phyloP scores from a whole-genome alignment of 2,797 vertebrate species.

The Cygnus olor region DNA sequence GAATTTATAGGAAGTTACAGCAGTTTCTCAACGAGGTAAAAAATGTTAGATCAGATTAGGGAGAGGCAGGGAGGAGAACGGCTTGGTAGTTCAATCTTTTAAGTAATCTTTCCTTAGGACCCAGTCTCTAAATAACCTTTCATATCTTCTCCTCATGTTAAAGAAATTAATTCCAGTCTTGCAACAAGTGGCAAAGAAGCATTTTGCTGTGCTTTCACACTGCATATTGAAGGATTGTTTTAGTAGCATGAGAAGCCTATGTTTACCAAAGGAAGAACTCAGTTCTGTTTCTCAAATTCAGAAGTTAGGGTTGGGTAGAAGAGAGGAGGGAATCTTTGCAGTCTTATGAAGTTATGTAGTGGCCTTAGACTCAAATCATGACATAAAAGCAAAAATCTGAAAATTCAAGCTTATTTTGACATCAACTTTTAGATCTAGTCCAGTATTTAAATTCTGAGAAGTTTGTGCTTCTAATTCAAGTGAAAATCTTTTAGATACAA shows the following conservation, averaged over 20 bases:
- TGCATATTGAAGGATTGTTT: not conserved
- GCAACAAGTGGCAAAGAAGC: not conserved
- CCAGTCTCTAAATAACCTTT: not conserved
- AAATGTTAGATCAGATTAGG: not conserved
- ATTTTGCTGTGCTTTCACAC: not conserved
- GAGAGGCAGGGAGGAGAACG: not conserved
- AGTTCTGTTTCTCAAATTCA: not conserved
- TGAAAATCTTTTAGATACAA: not conserved
- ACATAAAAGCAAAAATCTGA: not conserved
- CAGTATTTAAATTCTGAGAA: not conserved
- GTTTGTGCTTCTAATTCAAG: not conserved
- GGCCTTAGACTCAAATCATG: not conserved
- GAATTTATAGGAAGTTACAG: not conserved
- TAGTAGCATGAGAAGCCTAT: not conserved
- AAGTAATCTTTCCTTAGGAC: not conserved
- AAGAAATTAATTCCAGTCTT: not conserved
- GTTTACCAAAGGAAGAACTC: not conserved
- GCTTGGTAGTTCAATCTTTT: constrained; percentile 11
- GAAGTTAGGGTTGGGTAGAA: not conserved
- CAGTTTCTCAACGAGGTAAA: not conserved
- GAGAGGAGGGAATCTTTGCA: not conserved
- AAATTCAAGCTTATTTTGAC: not conserved
- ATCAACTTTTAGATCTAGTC: not conserved
- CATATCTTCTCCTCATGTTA: not conserved
- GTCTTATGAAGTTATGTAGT: not conserved